Percentiles rank a stretch among this genome's conserved stretches.
Evolutionary conservation across 2,888 invertebrate species (phyloP).

Genomic region (Lasioglossum calceatum): DNA sequence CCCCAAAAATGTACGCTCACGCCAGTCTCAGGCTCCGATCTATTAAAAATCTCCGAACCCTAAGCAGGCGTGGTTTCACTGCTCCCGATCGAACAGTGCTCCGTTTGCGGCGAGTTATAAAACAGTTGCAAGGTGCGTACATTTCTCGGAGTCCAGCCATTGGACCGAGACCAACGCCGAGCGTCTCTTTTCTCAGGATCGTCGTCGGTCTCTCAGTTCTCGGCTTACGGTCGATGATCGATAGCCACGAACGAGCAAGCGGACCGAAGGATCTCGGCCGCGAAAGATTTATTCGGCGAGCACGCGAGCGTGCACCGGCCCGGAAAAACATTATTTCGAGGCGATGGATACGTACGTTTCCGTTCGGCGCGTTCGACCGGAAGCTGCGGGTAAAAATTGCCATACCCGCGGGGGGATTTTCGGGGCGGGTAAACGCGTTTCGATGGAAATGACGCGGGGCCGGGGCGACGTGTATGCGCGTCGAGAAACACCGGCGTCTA

Average conservation of each 20-base stretch:
- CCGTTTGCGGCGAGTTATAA: not conserved
- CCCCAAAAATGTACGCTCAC: not conserved
- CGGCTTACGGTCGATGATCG: constrained; percentile 45
- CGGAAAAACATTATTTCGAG: constrained; percentile 20
- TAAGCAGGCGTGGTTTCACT: not conserved
- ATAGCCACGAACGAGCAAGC: constrained; percentile 35
- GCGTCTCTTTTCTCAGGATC: constrained; percentile 32
- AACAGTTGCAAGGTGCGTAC: not conserved
- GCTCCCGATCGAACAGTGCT: not conserved
- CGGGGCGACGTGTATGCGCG: not conserved
- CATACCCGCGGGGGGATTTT: not conserved
- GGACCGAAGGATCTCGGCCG: not conserved
- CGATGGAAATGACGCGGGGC: not conserved
- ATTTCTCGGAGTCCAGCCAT: constrained; percentile 12
- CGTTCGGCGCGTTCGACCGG: not conserved
- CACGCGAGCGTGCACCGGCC: constrained; percentile 1
- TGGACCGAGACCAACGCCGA: constrained; percentile 42
- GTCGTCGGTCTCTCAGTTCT: constrained; percentile 23
- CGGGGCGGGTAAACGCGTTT: not conserved
- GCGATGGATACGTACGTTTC: constrained; percentile 7
- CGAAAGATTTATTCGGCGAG: constrained; percentile 3
- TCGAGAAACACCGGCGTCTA: not conserved
- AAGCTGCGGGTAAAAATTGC: not conserved
- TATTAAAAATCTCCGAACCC: not conserved
- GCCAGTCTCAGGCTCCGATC: not conserved